Evolutionary conservation across 2,113 vertebrate species (phyloP).

Genomic region (Leptosomus discolor): DNA sequence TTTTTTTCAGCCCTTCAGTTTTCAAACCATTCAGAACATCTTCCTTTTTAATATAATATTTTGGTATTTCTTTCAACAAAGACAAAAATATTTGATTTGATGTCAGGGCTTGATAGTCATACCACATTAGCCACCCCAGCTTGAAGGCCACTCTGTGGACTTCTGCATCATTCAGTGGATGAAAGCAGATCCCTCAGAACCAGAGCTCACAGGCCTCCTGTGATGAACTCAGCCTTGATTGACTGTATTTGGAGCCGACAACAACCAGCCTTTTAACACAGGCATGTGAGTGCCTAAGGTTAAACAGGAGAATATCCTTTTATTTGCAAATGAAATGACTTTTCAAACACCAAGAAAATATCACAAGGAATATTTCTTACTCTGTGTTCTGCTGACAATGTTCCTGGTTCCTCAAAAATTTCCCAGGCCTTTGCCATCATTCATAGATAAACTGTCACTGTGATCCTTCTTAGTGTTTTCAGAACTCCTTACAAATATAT

Average conservation of each 20-base stretch:
- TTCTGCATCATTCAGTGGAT: neutral
- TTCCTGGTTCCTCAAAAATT: neutral
- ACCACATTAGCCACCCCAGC: neutral
- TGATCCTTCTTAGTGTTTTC: neutral
- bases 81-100: neutral
- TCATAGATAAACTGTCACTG: neutral
- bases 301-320: neutral
- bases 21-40: neutral
- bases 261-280: neutral
- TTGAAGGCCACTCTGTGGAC: neutral
- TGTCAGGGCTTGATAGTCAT: neutral
- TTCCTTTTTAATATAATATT: neutral
- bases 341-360: neutral
- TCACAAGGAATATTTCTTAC: neutral
- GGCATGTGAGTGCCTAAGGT: accelerated
- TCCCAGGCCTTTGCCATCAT: neutral
- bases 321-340: neutral
- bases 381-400: neutral
- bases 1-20: neutral
- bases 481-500: neutral
- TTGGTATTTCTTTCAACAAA: neutral
- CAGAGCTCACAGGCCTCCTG: neutral
- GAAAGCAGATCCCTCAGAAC: neutral
- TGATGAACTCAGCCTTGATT: neutral
- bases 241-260: neutral